phyloP scores from a whole-genome alignment of 1,140 invertebrate species.

The fruit fly (Drosophila melanogaster) region DNA sequence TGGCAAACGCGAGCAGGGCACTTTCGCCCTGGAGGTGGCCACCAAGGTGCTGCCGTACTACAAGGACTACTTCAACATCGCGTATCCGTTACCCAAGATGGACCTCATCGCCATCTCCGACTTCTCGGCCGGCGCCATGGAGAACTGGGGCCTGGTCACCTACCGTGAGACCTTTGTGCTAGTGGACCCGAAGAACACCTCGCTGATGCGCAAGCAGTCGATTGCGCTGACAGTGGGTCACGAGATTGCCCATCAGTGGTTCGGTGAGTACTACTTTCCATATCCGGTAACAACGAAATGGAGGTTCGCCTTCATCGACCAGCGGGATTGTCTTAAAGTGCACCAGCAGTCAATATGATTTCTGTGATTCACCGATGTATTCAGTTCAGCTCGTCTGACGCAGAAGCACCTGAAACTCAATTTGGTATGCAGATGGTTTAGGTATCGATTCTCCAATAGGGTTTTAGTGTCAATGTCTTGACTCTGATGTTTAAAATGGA shows the following conservation, averaged over 20 bases:
- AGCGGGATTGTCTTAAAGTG: not conserved
- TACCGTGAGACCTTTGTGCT: slow-evolving; percentile 92
- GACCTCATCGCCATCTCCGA: slow-evolving; percentile 98
- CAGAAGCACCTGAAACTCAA: slow-evolving; percentile 14
- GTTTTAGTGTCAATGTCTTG: slow-evolving; percentile 20
- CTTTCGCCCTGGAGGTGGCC: slow-evolving; percentile 95
- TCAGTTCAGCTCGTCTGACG: slow-evolving; percentile 3
- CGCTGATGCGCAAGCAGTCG: slow-evolving; percentile 92
- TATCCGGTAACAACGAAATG: not conserved
- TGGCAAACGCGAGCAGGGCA: slow-evolving; percentile 95
- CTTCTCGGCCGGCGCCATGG: slow-evolving; percentile 97
- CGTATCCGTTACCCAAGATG: slow-evolving; percentile 97
- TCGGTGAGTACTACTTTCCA: slow-evolving; percentile 85
- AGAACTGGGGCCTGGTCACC: slow-evolving; percentile 95
- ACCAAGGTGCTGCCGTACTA: slow-evolving; percentile 95
- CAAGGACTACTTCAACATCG: slow-evolving; percentile 97
- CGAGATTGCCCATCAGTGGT: slow-evolving; percentile 96
- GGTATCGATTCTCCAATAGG: not conserved
- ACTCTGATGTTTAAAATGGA: not conserved
- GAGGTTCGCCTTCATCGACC: not conserved
- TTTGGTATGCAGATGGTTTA: slow-evolving; percentile 24
- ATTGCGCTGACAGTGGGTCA: slow-evolving; percentile 95
- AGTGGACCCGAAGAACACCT: slow-evolving; percentile 93
- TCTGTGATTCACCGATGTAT: slow-evolving; percentile 8
- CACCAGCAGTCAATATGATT: not conserved